Evolutionary conservation across 2,797 vertebrate species (phyloP), one percentile per base, ranked within the genome.

Genomic region (Myotis vivesi): DNA sequence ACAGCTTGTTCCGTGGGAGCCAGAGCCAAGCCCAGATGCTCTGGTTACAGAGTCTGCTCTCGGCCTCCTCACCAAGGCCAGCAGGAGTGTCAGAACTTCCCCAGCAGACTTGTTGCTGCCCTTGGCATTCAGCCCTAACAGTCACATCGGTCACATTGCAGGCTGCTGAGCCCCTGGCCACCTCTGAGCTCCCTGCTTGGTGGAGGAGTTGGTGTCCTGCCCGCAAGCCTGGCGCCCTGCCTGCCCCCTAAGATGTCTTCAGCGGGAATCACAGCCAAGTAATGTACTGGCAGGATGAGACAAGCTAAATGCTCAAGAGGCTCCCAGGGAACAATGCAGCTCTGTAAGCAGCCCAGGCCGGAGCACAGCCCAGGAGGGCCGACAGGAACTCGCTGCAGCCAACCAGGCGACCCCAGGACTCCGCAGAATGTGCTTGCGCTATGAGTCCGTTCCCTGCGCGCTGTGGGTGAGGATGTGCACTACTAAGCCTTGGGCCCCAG

Each of bases 271-370:
- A 33, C 75, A 80, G 92, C 96, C 94, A 96, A 92, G 8, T 0
- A 96, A 64, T 91, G 86, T 89, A 87, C 92, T 89, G 92, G 87
- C 87, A 89, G 87, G 91, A 86, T 3, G 38, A 97, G 94, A 95
- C 89, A 55, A 94, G 92, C 83, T 73, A 68, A 96, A 72, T 11
- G 80, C 73, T 82, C 55, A 10, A 36, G 79, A 87, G 75, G 57
- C 80, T 90, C 53, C 71, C 0, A 0, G 77, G 62, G 71, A 95
- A 97, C 94, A 97, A 96, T 77, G 95, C 3, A 0, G 57, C 92
- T 95, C 94, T 97, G 82, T 96, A 89, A 88, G 57, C 33, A 17
- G 72, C 53, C 28, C 19, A 0, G 33, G 71, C 95, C 25, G 0
- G 81, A 90, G 87, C 94, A 2, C 25, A 8, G 81, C 68, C 84